Conservation (phyloP, 2,113 vertebrate genomes). For the Phyllostomus discolor region DNA sequence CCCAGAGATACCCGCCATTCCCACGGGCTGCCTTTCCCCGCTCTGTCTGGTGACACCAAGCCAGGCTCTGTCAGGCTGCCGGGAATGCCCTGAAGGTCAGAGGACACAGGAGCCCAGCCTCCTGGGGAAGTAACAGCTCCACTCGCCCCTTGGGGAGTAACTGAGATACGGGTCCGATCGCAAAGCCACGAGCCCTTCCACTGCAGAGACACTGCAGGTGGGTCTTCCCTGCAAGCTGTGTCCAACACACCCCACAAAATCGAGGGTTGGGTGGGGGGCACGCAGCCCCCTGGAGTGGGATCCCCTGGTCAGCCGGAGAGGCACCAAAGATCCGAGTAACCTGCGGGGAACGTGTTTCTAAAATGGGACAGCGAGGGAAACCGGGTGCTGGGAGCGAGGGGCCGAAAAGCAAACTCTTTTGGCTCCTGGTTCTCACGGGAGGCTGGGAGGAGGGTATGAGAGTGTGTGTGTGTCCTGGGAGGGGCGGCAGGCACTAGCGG, state of each 20-base stretch:
- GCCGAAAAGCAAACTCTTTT: neutral
- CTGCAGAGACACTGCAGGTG: neutral
- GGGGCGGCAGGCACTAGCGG: neutral
- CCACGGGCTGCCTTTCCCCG: neutral
- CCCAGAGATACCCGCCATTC: neutral
- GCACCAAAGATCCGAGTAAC: fast-evolving
- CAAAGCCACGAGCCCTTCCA: neutral
- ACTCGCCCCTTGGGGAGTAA: neutral
- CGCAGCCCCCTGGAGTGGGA: neutral
- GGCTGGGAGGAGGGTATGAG: neutral
- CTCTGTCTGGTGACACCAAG: neutral
- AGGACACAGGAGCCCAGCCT: neutral
- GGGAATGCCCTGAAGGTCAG: neutral
- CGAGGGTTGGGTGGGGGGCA: fast-evolving
- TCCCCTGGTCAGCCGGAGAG: neutral
- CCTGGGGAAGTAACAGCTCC: neutral
- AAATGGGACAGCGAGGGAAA: neutral
- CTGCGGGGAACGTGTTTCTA: neutral
- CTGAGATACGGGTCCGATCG: neutral
- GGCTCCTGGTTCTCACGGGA: neutral
- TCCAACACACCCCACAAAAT: too few relatives aligned
- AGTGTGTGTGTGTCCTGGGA: too few relatives aligned
- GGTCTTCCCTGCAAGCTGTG: neutral
- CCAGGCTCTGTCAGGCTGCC: neutral
- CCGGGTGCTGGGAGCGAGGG: neutral